These are phyloP conservation scores for Pelagia noctiluca DNA, from an alignment of 30 jellyfish, hydroid and myxozoan species.

Conservation along the genomic window DNA sequence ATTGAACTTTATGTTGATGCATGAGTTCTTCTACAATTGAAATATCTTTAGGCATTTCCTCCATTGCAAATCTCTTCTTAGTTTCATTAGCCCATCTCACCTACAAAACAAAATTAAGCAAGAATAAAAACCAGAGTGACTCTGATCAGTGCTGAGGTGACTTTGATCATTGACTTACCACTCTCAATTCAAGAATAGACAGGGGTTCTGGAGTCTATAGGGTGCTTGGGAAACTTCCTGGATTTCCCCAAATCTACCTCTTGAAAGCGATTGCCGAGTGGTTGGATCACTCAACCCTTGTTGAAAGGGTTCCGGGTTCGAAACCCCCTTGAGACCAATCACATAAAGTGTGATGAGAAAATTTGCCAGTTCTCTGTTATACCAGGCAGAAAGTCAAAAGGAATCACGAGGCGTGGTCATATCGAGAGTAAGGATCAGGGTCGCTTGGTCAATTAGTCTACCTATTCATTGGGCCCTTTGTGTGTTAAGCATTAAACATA, in stretches of 20 bases:
- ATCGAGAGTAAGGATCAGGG: too few relatives aligned
- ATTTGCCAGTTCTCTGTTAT: too few relatives aligned
- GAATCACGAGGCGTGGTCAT: too few relatives aligned
- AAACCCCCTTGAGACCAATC: too few relatives aligned
- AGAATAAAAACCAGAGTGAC: not conserved
- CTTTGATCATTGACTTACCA: not conserved
- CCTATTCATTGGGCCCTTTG: too few relatives aligned
- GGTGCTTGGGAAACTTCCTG: not conserved
- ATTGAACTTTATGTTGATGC: conserved; percentile 33
- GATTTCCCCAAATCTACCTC: not conserved
- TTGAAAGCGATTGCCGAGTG: not conserved
- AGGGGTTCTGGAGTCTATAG: too few relatives aligned
- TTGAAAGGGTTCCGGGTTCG: too few relatives aligned
- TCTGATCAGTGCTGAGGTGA: not conserved
- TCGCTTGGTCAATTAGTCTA: too few relatives aligned
- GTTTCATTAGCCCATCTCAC: conserved; percentile 66
- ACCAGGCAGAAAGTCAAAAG: too few relatives aligned
- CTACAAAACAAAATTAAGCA: not conserved
- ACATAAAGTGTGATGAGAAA: too few relatives aligned
- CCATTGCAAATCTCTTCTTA: not conserved
- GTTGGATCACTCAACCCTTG: too few relatives aligned
- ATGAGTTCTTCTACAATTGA: conserved; percentile 47
- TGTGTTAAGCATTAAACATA: too few relatives aligned
- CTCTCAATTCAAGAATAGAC: not conserved
- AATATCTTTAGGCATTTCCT: conserved; percentile 54